Base-by-base conservation (phyloP, 2,888 invertebrate species). In the Drosophila melanocephala region DNA sequence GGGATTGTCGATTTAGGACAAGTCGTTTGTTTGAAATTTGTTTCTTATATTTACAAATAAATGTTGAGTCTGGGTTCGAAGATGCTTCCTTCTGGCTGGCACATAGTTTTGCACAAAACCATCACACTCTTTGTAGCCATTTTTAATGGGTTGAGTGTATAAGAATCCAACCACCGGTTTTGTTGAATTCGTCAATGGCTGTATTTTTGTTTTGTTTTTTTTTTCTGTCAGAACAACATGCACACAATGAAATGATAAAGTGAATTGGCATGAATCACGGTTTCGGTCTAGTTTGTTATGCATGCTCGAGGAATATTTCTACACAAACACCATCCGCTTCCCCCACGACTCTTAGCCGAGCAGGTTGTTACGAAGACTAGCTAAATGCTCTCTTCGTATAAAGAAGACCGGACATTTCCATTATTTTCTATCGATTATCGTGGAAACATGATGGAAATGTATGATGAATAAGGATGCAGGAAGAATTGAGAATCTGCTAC, bases 211-310 rank as follows among this genome's bases (percentile, higher is more conserved):
- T 42, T 39, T 37, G 6, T 37, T 42, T 10, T 42, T 10, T n/a
- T 5, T 42, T 26, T 47, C 14, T 16, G 9, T 7, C 9, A 1
- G 5, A 47, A 47, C 7, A 47, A 47, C 14, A 26, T 22, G 22
- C 7, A 22, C 22, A 16, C 22, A 22, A 16, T 22, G 14, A 57
- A 52, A 65, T 65, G 52, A 55, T 33, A 51, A 44, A 66, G 56
- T 68, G 47, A 66, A 35, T 60, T 57, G 57, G 59, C 47, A 30
- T 59, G 74, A 74, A 69, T 69, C 74, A 74, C 42, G 5, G 55
- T 33, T 65, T 44, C 16, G 26, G 62, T 22, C 26, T 7, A 66
- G 16, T 33, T 52, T 26, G 39, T 33, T 39, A 65, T 65, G 37
- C 37, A n/a, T 26, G 37, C 14, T 26, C 19, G 1, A 14, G 3